A percentile compares a stretch with the other conserved stretches of the same genome.
Evolutionary conservation across 1,140 invertebrate genomes (phyloP).

Genomic region (Heterodera schachtii): DNA sequence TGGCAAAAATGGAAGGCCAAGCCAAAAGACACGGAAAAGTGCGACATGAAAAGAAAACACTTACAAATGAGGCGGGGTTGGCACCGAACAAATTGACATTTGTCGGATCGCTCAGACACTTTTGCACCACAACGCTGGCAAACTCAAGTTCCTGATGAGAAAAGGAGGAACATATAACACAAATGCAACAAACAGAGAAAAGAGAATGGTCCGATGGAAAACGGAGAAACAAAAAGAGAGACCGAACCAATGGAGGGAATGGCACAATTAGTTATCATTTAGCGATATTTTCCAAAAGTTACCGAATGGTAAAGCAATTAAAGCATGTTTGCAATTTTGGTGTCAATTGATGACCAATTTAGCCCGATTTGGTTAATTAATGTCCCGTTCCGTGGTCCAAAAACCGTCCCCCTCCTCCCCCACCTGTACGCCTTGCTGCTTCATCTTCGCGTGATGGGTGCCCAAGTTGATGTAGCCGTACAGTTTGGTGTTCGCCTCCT

Average conservation of each 20-base stretch:
- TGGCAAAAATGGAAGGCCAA: not conserved
- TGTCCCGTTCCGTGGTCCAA: not conserved
- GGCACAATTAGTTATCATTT: no score
- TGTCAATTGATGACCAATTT: not conserved
- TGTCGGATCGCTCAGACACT: not conserved
- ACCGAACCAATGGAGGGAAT: no score
- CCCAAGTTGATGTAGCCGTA: constrained; percentile 84
- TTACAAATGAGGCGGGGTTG: constrained; percentile 21
- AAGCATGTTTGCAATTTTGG: no score
- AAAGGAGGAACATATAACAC: no score
- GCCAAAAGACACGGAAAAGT: not conserved
- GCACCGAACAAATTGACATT: not conserved
- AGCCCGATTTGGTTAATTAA: no score
- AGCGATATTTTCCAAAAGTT: no score
- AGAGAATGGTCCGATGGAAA: no score
- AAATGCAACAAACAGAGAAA: no score
- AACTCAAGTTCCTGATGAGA: not conserved
- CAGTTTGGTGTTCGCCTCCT: constrained; percentile 87
- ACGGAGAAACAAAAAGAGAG: no score
- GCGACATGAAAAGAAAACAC: not conserved
- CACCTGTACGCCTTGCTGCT: constrained; percentile 73
- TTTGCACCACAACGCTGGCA: constrained; percentile 12
- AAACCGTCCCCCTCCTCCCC: constrained; percentile 15
- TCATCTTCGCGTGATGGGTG: constrained; percentile 90
- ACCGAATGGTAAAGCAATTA: no score